phyloP scores from a whole-genome alignment of 1,140 invertebrate genomes.

The Sarcophaga bullata region DNA sequence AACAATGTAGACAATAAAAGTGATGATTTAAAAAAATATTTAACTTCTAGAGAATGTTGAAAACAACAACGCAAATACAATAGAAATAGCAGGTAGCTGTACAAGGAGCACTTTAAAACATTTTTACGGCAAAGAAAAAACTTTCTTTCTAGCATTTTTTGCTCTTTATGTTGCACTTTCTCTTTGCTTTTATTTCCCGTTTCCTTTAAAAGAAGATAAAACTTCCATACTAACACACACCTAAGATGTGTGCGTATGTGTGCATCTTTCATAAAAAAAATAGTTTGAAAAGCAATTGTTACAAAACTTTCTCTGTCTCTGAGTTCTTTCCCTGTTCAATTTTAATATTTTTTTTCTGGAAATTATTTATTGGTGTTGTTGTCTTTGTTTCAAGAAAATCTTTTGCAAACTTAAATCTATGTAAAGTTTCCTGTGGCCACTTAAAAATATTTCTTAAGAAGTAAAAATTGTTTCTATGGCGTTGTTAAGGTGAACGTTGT shows the following conservation, averaged over 20 bases:
- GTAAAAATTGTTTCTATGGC: too few relatives aligned
- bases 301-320: not conserved
- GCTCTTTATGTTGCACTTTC: not conserved
- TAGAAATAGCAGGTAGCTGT: not conserved
- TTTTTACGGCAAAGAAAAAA: not conserved
- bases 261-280: not conserved
- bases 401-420: slow-evolving; percentile 3
- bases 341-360: not conserved
- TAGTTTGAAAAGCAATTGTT: not conserved
- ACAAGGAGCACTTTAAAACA: not conserved
- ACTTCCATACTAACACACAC: not conserved
- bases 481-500: too few relatives aligned
- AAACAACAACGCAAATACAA: not conserved
- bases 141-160: too few relatives aligned
- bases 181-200: not conserved
- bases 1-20: not conserved
- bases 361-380: not conserved
- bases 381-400: slow-evolving; percentile 9
- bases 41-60: not conserved
- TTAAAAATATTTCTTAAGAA: slow-evolving; percentile 13
- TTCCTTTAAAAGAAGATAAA: too few relatives aligned
- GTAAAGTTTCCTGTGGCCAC: slow-evolving; percentile 9
- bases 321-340: not conserved
- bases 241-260: too few relatives aligned
- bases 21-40: not conserved